Percentiles rank a stretch among this genome's conserved stretches.
Conservation (phyloP, 2,888 invertebrate species). For the Julus scandinavius region DNA sequence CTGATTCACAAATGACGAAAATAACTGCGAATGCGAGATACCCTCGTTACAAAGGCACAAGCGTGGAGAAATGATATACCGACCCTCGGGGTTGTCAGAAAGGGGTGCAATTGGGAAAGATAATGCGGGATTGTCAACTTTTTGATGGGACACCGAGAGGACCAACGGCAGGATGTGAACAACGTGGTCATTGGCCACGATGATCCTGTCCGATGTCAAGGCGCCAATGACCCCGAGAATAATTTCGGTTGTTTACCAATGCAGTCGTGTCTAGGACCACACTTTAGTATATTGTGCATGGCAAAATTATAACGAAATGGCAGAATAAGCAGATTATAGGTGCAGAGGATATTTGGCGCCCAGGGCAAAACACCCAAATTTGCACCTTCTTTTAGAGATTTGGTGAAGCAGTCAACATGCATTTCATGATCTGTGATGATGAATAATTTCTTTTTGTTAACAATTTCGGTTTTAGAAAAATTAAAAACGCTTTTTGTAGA, state of each 20-base stretch:
- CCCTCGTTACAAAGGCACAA: slow-evolving; percentile 14
- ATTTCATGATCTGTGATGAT: no score
- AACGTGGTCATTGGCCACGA: slow-evolving; percentile 24
- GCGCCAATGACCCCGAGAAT: neutral
- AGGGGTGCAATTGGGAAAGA: slow-evolving; percentile 4
- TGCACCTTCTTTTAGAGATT: no score
- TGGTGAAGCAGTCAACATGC: no score
- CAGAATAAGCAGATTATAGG: no score
- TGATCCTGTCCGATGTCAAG: neutral
- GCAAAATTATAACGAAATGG: no score
- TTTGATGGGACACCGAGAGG: slow-evolving; percentile 15
- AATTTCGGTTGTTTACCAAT: neutral
- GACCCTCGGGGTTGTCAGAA: neutral
- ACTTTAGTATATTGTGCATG: no score
- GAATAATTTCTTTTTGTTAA: no score
- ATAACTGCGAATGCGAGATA: neutral
- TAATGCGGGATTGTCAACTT: slow-evolving; percentile 37
- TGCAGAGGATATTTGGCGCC: no score
- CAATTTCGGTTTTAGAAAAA: no score
- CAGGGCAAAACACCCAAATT: no score
- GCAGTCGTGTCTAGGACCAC: no score
- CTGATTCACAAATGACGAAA: slow-evolving; percentile 41
- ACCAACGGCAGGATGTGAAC: slow-evolving; percentile 22
- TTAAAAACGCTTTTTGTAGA: no score
- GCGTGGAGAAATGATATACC: slow-evolving; percentile 13